These are phyloP conservation scores for Idaea dimidiata DNA, from an alignment of 2,888 invertebrate species.

Conservation along the genomic window DNA sequence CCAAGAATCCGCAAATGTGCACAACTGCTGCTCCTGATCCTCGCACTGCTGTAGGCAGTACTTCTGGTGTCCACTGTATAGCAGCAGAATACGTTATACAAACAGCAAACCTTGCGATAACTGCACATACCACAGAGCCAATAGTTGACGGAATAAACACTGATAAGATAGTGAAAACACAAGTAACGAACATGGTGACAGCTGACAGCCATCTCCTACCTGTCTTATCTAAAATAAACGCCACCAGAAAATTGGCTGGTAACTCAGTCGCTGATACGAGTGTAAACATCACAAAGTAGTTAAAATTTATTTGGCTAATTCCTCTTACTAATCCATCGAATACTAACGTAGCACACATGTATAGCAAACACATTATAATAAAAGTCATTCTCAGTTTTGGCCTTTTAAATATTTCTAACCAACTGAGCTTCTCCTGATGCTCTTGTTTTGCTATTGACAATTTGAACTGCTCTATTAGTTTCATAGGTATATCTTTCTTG, in stretches of 20 bases:
- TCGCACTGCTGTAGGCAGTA: conserved; percentile 53
- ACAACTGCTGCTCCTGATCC: conserved; percentile 51
- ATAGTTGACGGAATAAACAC: conserved; percentile 43
- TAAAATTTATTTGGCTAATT: conserved; percentile 48
- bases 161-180: conserved; percentile 46
- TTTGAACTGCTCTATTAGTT: conserved; percentile 51
- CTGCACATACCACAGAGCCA: conserved; percentile 45
- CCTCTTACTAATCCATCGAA: conserved; percentile 55
- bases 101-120: conserved; percentile 52
- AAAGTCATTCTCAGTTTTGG: conserved; percentile 48
- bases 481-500: conserved; percentile 45
- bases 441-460: conserved; percentile 27
- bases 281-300: conserved; percentile 58
- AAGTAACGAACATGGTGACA: conserved; percentile 38
- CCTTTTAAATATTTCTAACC: conserved; percentile 48
- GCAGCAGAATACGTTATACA: conserved; percentile 48
- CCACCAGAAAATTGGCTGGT: conserved; percentile 49
- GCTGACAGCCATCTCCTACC: conserved; percentile 54
- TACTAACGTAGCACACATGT: conserved; percentile 48
- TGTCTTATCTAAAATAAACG: conserved; percentile 53
- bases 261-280: conserved; percentile 54
- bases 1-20: conserved; percentile 52
- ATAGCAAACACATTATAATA: conserved; percentile 46
- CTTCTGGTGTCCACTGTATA: conserved; percentile 56
- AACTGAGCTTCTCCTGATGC: conserved; percentile 37